Conservation (phyloP, 1,140 invertebrate genomes). For the Neuroterus valhalla region DNA sequence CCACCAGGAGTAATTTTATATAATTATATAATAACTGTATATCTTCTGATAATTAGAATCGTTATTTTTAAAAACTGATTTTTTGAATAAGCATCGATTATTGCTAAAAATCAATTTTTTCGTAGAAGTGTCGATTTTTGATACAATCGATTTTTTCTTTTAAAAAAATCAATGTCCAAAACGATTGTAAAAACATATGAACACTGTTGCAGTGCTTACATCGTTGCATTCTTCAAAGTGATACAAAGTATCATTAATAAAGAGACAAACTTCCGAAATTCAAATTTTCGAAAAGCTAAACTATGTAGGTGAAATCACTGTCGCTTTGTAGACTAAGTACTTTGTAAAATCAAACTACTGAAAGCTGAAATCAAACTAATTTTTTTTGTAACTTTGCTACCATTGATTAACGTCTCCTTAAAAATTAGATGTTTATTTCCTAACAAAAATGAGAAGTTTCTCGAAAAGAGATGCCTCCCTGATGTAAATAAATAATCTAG, state of each 20-base stretch:
- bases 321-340: conserved; percentile 24
- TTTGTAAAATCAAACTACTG: not conserved
- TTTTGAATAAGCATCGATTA: too few relatives aligned
- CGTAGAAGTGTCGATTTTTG: too few relatives aligned
- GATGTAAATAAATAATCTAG: conserved; percentile 24
- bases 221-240: conserved; percentile 22
- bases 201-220: conserved; percentile 21
- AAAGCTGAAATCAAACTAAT: not conserved
- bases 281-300: not conserved
- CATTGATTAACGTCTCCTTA: conserved; percentile 6
- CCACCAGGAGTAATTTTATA: too few relatives aligned
- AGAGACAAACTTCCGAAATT: not conserved
- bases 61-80: too few relatives aligned
- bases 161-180: too few relatives aligned
- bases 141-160: too few relatives aligned
- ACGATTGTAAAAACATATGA: too few relatives aligned
- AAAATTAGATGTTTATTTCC: conserved; percentile 8
- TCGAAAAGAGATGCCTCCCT: not conserved
- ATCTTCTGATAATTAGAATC: too few relatives aligned
- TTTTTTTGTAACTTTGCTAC: conserved; percentile 10
- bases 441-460: conserved; percentile 13
- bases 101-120: too few relatives aligned
- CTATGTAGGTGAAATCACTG: not conserved
- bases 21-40: too few relatives aligned
- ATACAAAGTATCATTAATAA: conserved; percentile 21